A percentile compares a stretch with the other conserved stretches of the same genome.
phyloP scores from a whole-genome alignment of 2,888 invertebrate genomes.

The Psylliodes chrysocephalus region DNA sequence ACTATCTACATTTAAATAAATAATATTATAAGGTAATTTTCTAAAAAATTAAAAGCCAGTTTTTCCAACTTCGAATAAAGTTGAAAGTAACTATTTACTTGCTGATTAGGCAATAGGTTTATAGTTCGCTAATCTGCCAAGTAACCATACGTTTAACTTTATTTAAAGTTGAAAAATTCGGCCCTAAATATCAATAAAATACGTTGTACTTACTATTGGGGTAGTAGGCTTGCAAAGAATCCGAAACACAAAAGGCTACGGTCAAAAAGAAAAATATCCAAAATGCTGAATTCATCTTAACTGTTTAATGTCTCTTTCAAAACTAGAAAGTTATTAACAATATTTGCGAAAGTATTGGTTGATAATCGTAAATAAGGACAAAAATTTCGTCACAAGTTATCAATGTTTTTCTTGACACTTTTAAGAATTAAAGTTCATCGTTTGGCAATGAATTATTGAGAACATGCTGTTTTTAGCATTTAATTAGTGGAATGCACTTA shows the following conservation, averaged over 20 bases:
- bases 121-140: too few relatives aligned
- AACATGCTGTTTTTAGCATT: background rate
- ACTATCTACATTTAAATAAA: background rate
- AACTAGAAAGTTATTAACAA: background rate
- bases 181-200: too few relatives aligned
- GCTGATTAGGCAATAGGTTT: background rate
- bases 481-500: background rate
- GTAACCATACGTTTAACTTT: too few relatives aligned
- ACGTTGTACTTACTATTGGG: background rate
- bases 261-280: conserved; percentile 6
- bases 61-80: background rate
- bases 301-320: background rate
- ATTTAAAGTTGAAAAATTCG: too few relatives aligned
- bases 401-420: background rate
- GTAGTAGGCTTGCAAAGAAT: background rate
- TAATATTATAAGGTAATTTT: background rate
- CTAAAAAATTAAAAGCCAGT: background rate
- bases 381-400: background rate
- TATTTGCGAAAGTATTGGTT: background rate
- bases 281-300: conserved; percentile 1
- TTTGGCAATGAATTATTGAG: conserved; percentile 20
- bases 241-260: background rate
- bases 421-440: conserved; percentile 3
- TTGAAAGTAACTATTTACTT: too few relatives aligned
- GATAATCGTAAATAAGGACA: background rate